These are phyloP conservation scores for Mormoops blainvillei DNA, from an alignment of 2,113 vertebrate species.

Conservation along the genomic window DNA sequence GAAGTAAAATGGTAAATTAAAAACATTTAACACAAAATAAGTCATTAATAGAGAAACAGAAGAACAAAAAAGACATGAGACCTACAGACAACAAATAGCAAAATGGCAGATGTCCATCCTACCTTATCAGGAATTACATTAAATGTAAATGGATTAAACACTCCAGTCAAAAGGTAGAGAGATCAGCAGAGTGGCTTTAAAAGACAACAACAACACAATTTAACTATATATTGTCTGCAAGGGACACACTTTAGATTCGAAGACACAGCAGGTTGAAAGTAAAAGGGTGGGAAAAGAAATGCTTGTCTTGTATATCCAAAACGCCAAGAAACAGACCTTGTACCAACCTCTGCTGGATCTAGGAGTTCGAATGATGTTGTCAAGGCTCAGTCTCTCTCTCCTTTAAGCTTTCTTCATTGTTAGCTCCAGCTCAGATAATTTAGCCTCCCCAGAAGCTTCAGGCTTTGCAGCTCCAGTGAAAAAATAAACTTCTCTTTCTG, in stretches of 20 bases:
- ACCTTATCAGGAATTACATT: neutral
- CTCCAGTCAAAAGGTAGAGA: neutral
- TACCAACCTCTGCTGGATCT: neutral
- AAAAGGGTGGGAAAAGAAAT: neutral
- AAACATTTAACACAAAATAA: neutral
- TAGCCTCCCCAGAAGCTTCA: neutral
- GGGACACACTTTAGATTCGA: neutral
- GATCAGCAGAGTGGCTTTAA: neutral
- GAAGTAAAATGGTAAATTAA: neutral
- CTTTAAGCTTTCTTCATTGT: neutral
- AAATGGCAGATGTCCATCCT: neutral
- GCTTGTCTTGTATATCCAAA: neutral
- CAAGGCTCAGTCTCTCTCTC: neutral
- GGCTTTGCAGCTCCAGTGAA: neutral
- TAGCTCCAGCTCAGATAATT: neutral
- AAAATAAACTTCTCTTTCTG: neutral
- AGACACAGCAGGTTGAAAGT: neutral
- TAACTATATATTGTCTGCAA: neutral
- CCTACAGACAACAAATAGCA: neutral
- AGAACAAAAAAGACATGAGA: neutral
- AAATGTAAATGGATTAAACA: slow-evolving; percentile 11
- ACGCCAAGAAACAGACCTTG: neutral
- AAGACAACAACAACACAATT: neutral
- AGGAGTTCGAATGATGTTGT: neutral
- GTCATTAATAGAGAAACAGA: neutral